Conservation (phyloP, 2,113 vertebrate species). For the Lepisosteus osseus region DNA sequence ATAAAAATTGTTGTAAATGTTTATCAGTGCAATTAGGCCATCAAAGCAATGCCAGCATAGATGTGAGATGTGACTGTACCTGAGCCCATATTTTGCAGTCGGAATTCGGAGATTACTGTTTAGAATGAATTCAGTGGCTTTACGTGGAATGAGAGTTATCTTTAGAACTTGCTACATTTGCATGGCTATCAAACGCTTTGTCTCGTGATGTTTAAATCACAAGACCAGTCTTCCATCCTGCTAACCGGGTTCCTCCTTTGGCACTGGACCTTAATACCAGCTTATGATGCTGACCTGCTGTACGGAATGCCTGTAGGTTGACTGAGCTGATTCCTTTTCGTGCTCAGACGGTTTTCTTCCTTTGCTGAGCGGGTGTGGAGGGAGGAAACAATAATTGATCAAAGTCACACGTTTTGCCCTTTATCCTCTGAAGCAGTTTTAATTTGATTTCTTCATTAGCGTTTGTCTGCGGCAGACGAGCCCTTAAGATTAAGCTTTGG, state of each 20-base stretch:
- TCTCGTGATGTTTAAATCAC: background rate
- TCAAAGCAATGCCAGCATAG: too few relatives aligned
- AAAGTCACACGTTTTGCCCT: background rate
- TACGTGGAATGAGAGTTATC: background rate
- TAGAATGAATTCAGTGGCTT: too few relatives aligned
- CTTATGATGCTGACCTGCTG: background rate
- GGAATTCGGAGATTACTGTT: too few relatives aligned
- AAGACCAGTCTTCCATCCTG: background rate
- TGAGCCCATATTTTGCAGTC: too few relatives aligned
- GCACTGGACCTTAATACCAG: conserved; percentile 1
- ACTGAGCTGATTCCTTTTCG: background rate
- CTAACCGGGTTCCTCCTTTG: conserved; percentile 7
- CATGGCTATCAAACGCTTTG: background rate
- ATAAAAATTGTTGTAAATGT: too few relatives aligned
- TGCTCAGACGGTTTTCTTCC: background rate
- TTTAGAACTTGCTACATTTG: background rate
- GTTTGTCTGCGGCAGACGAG: conserved; percentile 13
- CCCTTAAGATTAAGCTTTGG: conserved; percentile 30
- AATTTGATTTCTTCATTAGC: conserved; percentile 27
- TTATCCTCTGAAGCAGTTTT: conserved; percentile 2
- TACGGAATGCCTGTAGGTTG: background rate
- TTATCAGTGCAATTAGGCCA: too few relatives aligned
- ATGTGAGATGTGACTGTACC: too few relatives aligned
- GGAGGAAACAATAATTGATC: background rate
- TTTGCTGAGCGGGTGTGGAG: background rate